Evolutionary conservation across 2,113 vertebrate genomes (phyloP).

Genomic region (Antigone vipio): DNA sequence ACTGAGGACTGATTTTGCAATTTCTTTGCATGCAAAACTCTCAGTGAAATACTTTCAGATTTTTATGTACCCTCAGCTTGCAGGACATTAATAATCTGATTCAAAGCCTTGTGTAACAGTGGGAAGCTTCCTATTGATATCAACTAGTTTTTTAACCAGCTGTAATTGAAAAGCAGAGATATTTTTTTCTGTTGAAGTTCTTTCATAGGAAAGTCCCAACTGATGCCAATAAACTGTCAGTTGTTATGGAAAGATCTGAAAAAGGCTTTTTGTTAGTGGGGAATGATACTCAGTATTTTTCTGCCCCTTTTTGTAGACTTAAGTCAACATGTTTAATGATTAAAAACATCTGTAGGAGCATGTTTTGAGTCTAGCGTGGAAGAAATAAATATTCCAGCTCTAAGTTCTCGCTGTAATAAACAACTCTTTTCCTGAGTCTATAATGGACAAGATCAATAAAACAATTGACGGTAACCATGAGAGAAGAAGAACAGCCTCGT

Average conservation of each 20-base stretch:
- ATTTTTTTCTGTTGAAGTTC: neutral
- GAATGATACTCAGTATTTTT: neutral
- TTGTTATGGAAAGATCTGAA: neutral
- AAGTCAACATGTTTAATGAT: neutral
- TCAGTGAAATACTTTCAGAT: neutral
- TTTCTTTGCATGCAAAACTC: neutral
- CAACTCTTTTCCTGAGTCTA: neutral
- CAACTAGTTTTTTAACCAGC: neutral
- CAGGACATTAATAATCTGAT: neutral
- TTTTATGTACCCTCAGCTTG: neutral
- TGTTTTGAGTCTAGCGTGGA: neutral
- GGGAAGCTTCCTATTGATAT: neutral
- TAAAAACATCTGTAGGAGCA: neutral
- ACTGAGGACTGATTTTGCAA: neutral
- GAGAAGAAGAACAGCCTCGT: conserved; percentile 21
- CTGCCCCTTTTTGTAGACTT: neutral
- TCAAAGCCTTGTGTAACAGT: neutral
- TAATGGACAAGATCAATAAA: conserved; percentile 55
- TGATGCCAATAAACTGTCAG: neutral
- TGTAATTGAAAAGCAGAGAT: neutral
- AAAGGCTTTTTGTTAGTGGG: neutral
- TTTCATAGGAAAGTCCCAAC: neutral
- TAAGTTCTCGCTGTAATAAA: neutral
- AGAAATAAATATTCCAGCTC: neutral
- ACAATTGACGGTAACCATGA: conserved; percentile 28